Conservation (phyloP, 1,140 invertebrate genomes). For the Eueides isabella region DNA sequence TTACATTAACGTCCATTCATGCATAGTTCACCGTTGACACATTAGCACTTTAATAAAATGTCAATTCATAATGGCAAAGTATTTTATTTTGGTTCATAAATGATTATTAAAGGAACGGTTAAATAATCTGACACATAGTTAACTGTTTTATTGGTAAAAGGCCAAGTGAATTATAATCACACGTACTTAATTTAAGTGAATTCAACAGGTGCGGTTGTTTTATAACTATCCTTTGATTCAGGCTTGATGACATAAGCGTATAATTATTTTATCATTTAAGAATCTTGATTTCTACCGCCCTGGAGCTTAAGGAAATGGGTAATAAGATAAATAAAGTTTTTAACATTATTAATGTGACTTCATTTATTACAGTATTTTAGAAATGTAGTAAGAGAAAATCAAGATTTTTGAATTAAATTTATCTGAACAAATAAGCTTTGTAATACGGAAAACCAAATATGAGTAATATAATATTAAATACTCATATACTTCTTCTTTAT, state of each 20-base stretch:
- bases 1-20: not conserved
- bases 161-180: constrained; percentile 6
- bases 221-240: not conserved
- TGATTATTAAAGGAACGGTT: constrained; percentile 6
- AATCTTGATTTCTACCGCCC: not conserved
- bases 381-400: too few relatives aligned
- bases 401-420: too few relatives aligned
- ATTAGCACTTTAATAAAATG: constrained; percentile 27
- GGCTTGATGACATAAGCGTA: not conserved
- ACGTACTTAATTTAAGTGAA: not conserved
- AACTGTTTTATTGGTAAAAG: constrained; percentile 18
- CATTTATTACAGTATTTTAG: too few relatives aligned
- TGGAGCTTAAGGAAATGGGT: not conserved
- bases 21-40: not conserved
- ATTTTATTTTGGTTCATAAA: constrained; percentile 16
- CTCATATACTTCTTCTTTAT: too few relatives aligned
- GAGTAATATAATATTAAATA: too few relatives aligned
- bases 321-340: not conserved
- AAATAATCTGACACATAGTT: constrained; percentile 25
- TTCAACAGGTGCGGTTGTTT: constrained; percentile 3
- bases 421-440: too few relatives aligned
- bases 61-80: constrained; percentile 33
- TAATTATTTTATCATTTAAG: not conserved
- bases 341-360: too few relatives aligned
- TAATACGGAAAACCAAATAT: too few relatives aligned